Evolutionary conservation across 1,140 invertebrate species (phyloP).

Genomic region (Cydia fagiglandana): DNA sequence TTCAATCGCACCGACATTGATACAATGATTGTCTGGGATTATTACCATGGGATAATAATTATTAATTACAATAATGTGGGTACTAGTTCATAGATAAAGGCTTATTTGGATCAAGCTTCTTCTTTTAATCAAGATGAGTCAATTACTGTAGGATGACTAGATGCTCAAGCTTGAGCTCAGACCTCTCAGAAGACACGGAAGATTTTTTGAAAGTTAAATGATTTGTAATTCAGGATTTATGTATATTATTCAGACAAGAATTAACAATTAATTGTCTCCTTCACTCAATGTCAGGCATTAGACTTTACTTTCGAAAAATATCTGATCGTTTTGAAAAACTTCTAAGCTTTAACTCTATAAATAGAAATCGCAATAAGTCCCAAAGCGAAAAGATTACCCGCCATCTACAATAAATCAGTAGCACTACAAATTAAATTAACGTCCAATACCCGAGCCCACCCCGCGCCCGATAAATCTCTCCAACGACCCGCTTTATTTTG

Average conservation of each 20-base stretch:
- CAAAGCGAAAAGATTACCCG: background rate
- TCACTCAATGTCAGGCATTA: too few relatives aligned
- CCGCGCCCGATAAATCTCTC: slow-evolving; percentile 9
- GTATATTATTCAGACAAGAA: too few relatives aligned
- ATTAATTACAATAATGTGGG: background rate
- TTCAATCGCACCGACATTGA: slow-evolving; percentile 4
- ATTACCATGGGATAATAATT: background rate
- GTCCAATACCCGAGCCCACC: background rate
- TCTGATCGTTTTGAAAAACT: background rate
- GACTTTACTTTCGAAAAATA: too few relatives aligned
- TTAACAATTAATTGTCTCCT: too few relatives aligned
- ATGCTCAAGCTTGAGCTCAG: too few relatives aligned
- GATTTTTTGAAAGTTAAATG: too few relatives aligned
- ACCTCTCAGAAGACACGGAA: too few relatives aligned
- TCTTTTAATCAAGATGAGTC: too few relatives aligned
- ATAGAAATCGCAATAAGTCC: background rate
- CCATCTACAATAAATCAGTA: slow-evolving; percentile 4
- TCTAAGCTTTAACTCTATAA: background rate
- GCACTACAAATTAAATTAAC: slow-evolving; percentile 4
- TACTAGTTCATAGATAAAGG: background rate
- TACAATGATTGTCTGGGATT: background rate
- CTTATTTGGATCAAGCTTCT: background rate
- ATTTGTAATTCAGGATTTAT: too few relatives aligned
- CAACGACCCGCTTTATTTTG: background rate
- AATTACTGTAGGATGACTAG: too few relatives aligned